These are phyloP conservation scores for Thunnus thynnus DNA, from an alignment of 2,113 vertebrate species.

Conservation along the genomic window DNA sequence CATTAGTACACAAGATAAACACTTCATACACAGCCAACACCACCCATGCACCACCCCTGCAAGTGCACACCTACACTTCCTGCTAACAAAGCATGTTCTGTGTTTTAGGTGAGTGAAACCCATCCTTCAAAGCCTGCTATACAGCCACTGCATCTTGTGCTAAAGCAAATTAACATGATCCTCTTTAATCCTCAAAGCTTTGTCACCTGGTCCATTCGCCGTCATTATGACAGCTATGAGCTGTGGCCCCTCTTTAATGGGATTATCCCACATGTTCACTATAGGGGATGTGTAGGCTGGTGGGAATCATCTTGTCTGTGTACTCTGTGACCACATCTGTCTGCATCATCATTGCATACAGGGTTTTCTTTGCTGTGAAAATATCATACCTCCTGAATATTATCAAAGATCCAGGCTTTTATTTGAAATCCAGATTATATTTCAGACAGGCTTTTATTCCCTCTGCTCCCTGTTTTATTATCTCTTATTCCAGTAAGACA, in stretches of 20 bases:
- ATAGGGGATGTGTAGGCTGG: constrained; percentile 57
- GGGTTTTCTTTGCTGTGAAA: constrained; percentile 4
- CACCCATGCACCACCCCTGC: background rate
- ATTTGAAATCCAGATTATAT: no score
- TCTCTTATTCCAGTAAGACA: no score
- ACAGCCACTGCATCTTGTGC: constrained; percentile 33
- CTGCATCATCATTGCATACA: constrained; percentile 21
- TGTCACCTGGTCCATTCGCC: constrained; percentile 65
- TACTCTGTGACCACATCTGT: constrained; percentile 52
- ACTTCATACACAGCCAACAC: constrained; percentile 1
- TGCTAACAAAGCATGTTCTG: constrained; percentile 45
- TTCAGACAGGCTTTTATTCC: no score
- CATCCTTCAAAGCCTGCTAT: constrained; percentile 29
- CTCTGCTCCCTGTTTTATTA: no score
- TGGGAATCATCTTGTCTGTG: constrained; percentile 44
- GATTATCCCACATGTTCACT: constrained; percentile 74
- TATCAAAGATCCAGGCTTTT: no score
- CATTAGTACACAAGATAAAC: constrained; percentile 48
- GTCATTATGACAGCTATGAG: constrained; percentile 61
- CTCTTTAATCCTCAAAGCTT: constrained; percentile 65
- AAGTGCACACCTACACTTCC: constrained; percentile 8
- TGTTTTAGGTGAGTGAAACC: constrained; percentile 24
- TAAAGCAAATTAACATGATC: constrained; percentile 70
- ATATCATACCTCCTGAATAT: no score
- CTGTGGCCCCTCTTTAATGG: constrained; percentile 54